These are phyloP conservation scores for Nyctereutes procyonoides DNA, from an alignment of 2,113 vertebrate species.

Conservation along the genomic window DNA sequence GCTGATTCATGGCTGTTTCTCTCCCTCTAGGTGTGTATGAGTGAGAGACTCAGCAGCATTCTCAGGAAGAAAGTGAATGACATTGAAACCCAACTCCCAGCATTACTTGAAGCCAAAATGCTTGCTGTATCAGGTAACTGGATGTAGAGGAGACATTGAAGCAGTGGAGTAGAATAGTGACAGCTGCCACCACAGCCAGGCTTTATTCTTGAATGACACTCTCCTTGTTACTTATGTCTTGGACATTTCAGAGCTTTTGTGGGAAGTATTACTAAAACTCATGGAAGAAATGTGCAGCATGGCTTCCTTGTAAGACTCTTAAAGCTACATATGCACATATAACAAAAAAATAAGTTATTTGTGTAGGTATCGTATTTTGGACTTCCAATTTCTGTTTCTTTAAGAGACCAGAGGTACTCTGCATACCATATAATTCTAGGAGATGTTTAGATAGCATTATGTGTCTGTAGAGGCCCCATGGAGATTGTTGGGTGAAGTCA, in stretches of 20 bases:
- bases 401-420: background rate
- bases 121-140: slow-evolving; percentile 91
- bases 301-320: background rate
- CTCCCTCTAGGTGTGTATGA: slow-evolving; percentile 90
- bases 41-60: slow-evolving; percentile 91
- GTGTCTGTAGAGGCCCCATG: background rate
- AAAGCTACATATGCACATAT: no score
- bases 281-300: no score
- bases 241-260: background rate
- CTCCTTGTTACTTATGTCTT: background rate
- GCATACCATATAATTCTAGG: background rate
- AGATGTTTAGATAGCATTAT: background rate
- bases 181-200: rapidly evolving
- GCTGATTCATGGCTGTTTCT: slow-evolving; percentile 68
- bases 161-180: no score
- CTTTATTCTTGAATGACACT: background rate
- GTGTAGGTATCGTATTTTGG: background rate
- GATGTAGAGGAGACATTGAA: rapidly evolving
- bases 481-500: background rate
- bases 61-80: slow-evolving; percentile 91
- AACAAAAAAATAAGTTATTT: background rate
- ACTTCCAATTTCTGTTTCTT: background rate
- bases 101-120: slow-evolving; percentile 93
- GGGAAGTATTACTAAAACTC: background rate
- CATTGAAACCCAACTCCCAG: slow-evolving; percentile 91